phyloP scores from a whole-genome alignment of 2,797 vertebrate species.

The Sparidentex hasta region DNA sequence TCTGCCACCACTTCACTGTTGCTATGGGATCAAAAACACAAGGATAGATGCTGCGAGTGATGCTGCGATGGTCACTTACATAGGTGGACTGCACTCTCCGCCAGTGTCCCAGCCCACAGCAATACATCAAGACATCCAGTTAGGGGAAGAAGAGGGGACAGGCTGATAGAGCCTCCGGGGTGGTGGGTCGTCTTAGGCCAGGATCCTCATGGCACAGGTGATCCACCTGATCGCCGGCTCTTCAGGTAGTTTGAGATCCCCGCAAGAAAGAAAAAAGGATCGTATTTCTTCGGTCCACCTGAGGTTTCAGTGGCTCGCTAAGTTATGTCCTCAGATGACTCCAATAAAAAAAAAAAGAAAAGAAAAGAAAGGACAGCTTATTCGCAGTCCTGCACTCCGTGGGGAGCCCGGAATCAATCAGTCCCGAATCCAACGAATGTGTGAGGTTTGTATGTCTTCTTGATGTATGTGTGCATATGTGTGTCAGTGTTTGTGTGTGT shows the following conservation, averaged over 20 bases:
- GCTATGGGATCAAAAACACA: conserved; percentile 64
- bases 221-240: conserved; percentile 53
- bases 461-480: neutral
- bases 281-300: conserved; percentile 36
- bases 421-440: conserved; percentile 19
- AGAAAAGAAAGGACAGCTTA: conserved; percentile 23
- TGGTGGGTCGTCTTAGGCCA: conserved; percentile 63
- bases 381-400: conserved; percentile 39
- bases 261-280: neutral
- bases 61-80: conserved; percentile 83
- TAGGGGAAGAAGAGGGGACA: conserved; percentile 77
- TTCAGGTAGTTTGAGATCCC: conserved; percentile 19
- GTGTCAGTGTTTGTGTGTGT: neutral
- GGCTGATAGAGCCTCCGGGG: conserved; percentile 68
- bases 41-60: conserved; percentile 37
- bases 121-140: conserved; percentile 97
- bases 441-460: conserved; percentile 39
- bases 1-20: conserved; percentile 56
- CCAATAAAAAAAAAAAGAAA: conserved; percentile 4
- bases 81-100: conserved; percentile 96
- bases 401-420: conserved; percentile 2
- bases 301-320: neutral
- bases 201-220: conserved; percentile 70
- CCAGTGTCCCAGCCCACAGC: conserved; percentile 98
- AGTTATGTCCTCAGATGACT: conserved; percentile 48